phyloP scores from a whole-genome alignment of 37 sponge, comb jelly and placozoan species.

The Crambe crambe region DNA sequence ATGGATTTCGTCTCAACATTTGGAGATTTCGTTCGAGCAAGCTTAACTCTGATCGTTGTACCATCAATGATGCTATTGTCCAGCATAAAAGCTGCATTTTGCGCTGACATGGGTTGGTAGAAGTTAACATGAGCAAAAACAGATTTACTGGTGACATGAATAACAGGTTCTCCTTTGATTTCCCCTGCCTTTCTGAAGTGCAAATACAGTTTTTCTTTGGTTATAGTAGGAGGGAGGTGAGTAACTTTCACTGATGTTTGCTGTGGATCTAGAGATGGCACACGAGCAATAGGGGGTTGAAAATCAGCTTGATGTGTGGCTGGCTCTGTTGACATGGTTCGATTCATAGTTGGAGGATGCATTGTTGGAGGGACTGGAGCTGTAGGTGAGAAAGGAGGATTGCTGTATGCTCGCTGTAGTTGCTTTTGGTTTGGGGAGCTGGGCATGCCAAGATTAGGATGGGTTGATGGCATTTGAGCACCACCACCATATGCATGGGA shows the following conservation, averaged over 20 bases:
- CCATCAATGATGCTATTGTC: conserved; percentile 13
- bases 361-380: not conserved
- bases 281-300: too few relatives aligned
- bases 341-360: too few relatives aligned
- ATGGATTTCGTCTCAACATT: not conserved
- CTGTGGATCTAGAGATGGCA: too few relatives aligned
- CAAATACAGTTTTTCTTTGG: not conserved
- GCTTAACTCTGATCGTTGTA: conserved; percentile 2
- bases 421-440: too few relatives aligned
- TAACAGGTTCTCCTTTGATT: not conserved
- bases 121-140: conserved; percentile 26
- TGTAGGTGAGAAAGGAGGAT: not conserved
- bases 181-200: conserved; percentile 26
- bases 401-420: too few relatives aligned
- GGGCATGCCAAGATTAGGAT: too few relatives aligned
- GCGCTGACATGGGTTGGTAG: not conserved
- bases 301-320: too few relatives aligned
- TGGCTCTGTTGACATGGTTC: too few relatives aligned
- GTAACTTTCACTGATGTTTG: too few relatives aligned
- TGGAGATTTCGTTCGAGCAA: not conserved
- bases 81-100: conserved; percentile 19
- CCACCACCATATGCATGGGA: too few relatives aligned
- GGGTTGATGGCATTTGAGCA: too few relatives aligned
- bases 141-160: not conserved
- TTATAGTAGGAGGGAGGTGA: too few relatives aligned